A percentile compares a stretch with the other conserved stretches of the same genome.
phyloP scores from a whole-genome alignment of 2,797 vertebrate species.

The Chrosomus eos region DNA sequence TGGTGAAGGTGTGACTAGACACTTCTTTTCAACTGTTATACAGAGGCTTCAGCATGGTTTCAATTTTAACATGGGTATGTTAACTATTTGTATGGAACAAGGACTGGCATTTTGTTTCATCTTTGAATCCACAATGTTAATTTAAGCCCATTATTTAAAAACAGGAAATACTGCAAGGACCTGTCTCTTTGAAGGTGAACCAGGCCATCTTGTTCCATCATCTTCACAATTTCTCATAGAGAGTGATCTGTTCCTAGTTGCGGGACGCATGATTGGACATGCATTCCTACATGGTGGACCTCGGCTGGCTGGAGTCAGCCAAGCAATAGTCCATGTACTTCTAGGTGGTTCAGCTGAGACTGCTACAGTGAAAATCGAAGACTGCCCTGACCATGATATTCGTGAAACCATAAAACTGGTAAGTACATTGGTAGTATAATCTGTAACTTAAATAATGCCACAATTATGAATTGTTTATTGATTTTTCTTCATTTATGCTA shows the following conservation, averaged over 20 bases:
- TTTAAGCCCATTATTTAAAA: not conserved
- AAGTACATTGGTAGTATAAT: not conserved
- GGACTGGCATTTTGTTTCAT: too few relatives aligned
- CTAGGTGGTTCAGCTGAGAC: constrained; percentile 33
- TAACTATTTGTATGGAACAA: not conserved
- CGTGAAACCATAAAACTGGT: constrained; percentile 2
- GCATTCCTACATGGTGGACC: constrained; percentile 43
- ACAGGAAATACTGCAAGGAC: constrained; percentile 30
- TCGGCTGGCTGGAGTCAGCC: constrained; percentile 27
- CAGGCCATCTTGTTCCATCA: constrained; percentile 17
- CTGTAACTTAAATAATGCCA: not conserved
- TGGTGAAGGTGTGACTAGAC: constrained; percentile 20
- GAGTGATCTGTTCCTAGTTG: constrained; percentile 24
- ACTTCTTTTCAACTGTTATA: constrained; percentile 27
- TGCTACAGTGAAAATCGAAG: constrained; percentile 11
- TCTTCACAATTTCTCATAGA: constrained; percentile 26
- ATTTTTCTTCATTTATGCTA: not conserved
- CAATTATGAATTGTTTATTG: not conserved
- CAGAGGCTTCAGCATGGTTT: constrained; percentile 31
- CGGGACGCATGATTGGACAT: constrained; percentile 44
- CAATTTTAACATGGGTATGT: constrained; percentile 33
- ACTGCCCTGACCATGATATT: constrained; percentile 9
- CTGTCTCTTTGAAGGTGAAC: constrained; percentile 33
- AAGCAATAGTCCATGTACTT: constrained; percentile 29
- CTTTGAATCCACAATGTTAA: too few relatives aligned